These are phyloP conservation scores for Rhinoraja longicauda DNA, from an alignment of 2,797 vertebrate genomes.

Conservation along the genomic window DNA sequence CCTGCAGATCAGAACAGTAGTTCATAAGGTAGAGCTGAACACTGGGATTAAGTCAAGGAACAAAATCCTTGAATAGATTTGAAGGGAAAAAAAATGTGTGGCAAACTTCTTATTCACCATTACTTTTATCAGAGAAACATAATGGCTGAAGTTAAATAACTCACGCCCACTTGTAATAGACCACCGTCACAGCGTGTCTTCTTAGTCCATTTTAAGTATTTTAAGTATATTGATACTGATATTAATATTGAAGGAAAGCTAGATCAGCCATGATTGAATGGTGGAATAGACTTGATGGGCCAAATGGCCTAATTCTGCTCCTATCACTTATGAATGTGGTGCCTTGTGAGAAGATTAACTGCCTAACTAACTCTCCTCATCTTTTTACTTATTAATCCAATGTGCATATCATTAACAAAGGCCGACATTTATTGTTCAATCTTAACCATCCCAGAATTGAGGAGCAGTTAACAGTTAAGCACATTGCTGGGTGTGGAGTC, in stretches of 20 bases:
- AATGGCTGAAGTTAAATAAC: not conserved
- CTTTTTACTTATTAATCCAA: no score
- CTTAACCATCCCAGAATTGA: no score
- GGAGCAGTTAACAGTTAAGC: no score
- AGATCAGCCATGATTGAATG: no score
- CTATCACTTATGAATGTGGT: not conserved
- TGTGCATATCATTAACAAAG: no score
- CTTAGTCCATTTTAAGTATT: not conserved
- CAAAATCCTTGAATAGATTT: not conserved
- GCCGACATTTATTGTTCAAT: no score
- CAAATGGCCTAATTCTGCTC: no score
- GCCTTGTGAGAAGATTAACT: not conserved
- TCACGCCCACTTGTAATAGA: not conserved
- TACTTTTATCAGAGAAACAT: not conserved
- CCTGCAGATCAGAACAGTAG: not conserved
- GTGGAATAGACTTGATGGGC: no score
- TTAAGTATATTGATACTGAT: not conserved
- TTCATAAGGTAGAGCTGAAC: not conserved
- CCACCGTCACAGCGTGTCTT: not conserved
- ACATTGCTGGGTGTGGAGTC: no score
- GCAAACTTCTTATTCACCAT: not conserved
- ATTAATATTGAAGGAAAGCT: no score
- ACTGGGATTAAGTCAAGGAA: not conserved
- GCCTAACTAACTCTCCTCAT: not conserved
- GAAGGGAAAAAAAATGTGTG: not conserved